Evolutionary conservation across 2,113 vertebrate species (phyloP).

Genomic region (Perca fluviatilis): DNA sequence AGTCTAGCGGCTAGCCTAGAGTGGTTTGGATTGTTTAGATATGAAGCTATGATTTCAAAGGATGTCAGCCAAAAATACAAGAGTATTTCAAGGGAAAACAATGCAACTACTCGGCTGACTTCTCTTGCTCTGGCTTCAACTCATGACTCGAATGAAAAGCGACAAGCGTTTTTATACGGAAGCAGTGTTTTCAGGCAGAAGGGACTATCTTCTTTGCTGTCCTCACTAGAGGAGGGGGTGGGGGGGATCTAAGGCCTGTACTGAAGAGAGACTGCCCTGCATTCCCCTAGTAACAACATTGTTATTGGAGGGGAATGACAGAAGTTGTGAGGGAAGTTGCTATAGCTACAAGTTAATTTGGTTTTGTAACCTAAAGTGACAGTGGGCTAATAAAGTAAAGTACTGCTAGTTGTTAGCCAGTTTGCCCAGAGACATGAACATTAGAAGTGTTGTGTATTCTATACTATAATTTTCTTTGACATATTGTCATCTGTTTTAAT

Average conservation of each 20-base stretch:
- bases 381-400: constrained; percentile 12
- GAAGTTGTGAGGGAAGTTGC: constrained; percentile 48
- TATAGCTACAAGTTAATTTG: constrained; percentile 62
- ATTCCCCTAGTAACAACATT: constrained; percentile 57
- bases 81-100: constrained; percentile 8
- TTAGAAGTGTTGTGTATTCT: background rate
- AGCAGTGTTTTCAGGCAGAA: constrained; percentile 28
- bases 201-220: constrained; percentile 30
- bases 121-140: constrained; percentile 7
- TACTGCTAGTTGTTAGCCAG: background rate
- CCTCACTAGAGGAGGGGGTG: background rate
- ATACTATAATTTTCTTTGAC: background rate
- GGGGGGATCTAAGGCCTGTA: background rate
- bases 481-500: background rate
- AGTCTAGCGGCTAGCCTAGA: background rate
- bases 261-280: constrained; percentile 32
- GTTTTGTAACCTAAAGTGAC: constrained; percentile 24
- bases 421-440: constrained; percentile 6
- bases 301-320: constrained; percentile 47
- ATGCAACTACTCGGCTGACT: background rate
- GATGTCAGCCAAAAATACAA: constrained; percentile 10
- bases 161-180: constrained; percentile 47
- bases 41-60: constrained; percentile 31
- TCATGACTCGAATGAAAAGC: constrained; percentile 44
- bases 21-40: constrained; percentile 36